Evolutionary conservation across 2,888 invertebrate species (phyloP).

Genomic region (Eupithecia pulchellata): DNA sequence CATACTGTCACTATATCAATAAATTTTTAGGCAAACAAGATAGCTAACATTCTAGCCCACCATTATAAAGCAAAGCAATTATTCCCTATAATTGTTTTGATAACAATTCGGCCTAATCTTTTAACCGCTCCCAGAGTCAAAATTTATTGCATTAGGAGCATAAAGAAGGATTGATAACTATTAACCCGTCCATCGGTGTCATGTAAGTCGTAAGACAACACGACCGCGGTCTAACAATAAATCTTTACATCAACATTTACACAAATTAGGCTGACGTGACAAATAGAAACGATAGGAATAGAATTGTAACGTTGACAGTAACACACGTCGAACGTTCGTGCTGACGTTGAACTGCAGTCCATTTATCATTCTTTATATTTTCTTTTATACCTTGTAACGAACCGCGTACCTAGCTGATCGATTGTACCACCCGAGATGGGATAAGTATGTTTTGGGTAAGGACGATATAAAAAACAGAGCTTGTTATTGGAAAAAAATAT

Average conservation of each 20-base stretch:
- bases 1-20: not conserved
- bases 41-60: slow-evolving; percentile 7
- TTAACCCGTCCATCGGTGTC: slow-evolving; percentile 28
- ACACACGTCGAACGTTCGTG: slow-evolving; percentile 75
- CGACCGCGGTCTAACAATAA: slow-evolving; percentile 58
- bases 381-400: not conserved
- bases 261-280: slow-evolving; percentile 82
- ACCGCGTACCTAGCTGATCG: not conserved
- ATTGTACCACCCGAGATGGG: not conserved
- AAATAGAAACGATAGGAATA: slow-evolving; percentile 78
- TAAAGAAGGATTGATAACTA: slow-evolving; percentile 36
- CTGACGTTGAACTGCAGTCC: slow-evolving; percentile 69
- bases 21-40: slow-evolving; percentile 12
- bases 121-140: slow-evolving; percentile 26
- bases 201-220: slow-evolving; percentile 37
- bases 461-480: not conserved
- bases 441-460: not conserved
- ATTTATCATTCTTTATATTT: slow-evolving; percentile 74
- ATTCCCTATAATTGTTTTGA: slow-evolving; percentile 21
- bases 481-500: not conserved
- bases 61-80: slow-evolving; percentile 12
- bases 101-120: slow-evolving; percentile 23
- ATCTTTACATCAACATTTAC: slow-evolving; percentile 75
- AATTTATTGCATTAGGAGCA: slow-evolving; percentile 32
- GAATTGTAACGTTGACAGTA: slow-evolving; percentile 72